Conservation (phyloP, 1,140 invertebrate genomes). For the Elymnias hypermnestra region DNA sequence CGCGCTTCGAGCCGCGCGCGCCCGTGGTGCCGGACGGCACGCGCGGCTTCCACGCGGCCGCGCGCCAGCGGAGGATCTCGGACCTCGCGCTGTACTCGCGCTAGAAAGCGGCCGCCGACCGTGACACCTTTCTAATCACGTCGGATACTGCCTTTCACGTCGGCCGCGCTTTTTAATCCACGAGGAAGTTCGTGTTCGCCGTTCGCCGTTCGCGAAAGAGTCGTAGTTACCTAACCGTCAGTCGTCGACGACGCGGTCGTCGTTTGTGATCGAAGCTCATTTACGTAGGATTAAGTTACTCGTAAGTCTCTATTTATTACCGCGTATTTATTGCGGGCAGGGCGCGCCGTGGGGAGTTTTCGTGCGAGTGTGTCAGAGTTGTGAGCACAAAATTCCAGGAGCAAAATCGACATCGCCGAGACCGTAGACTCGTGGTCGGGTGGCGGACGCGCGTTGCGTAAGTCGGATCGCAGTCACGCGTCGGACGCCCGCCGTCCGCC, state of each 20-base stretch:
- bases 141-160: slow-evolving; percentile 73
- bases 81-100: slow-evolving; percentile 74
- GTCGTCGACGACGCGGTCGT: slow-evolving; percentile 17
- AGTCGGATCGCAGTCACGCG: slow-evolving; percentile 14
- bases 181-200: slow-evolving; percentile 61
- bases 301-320: slow-evolving; percentile 47
- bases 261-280: slow-evolving; percentile 58
- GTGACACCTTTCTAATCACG: slow-evolving; percentile 73
- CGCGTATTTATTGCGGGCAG: slow-evolving; percentile 59
- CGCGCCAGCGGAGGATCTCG: slow-evolving; percentile 71
- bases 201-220: slow-evolving; percentile 36
- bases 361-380: slow-evolving; percentile 65
- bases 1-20: slow-evolving; percentile 78
- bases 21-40: slow-evolving; percentile 91
- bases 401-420: slow-evolving; percentile 65
- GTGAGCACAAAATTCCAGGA: slow-evolving; percentile 65
- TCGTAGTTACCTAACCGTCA: slow-evolving; percentile 11
- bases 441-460: slow-evolving; percentile 20
- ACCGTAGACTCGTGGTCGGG: slow-evolving; percentile 46
- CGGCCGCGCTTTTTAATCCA: slow-evolving; percentile 57
- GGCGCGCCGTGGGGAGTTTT: slow-evolving; percentile 58
- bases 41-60: slow-evolving; percentile 82
- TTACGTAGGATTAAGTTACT: slow-evolving; percentile 51
- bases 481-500: slow-evolving; percentile 2
- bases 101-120: slow-evolving; percentile 68